Evolutionary conservation across 2,113 vertebrate species (phyloP).

Genomic region (Marmota flaviventris): DNA sequence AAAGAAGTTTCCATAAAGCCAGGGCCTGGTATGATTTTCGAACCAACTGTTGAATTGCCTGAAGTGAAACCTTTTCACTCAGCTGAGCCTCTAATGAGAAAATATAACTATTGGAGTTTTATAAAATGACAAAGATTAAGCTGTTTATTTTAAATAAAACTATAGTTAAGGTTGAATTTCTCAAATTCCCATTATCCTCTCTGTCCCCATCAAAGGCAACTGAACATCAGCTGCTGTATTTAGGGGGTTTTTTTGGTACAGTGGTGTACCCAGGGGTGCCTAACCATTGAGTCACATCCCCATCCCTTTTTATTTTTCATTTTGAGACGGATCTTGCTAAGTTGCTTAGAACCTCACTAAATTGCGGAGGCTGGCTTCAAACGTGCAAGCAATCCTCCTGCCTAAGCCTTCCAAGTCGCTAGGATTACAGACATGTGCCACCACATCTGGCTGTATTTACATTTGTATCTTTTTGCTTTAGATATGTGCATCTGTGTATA

Average conservation of each 20-base stretch:
- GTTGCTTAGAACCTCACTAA: too few species aligned
- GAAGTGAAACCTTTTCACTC: slow-evolving; percentile 95
- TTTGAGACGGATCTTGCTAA: too few species aligned
- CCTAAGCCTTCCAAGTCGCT: too few species aligned
- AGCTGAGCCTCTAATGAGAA: slow-evolving; percentile 95
- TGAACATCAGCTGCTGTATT: not conserved
- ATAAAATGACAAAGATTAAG: not conserved
- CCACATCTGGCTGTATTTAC: too few species aligned
- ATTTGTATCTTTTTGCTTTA: not conserved
- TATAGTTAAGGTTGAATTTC: not conserved
- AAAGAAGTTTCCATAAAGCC: slow-evolving; percentile 97
- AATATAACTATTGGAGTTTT: slow-evolving; percentile 51
- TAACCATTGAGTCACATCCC: too few species aligned
- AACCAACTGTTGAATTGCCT: slow-evolving; percentile 96
- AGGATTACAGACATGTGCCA: too few species aligned
- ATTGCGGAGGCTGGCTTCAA: too few species aligned
- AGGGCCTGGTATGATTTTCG: slow-evolving; percentile 96
- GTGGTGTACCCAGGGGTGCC: too few species aligned
- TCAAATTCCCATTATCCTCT: not conserved
- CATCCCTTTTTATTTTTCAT: too few species aligned
- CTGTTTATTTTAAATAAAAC: not conserved
- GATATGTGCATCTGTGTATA: not conserved
- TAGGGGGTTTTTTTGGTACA: not conserved
- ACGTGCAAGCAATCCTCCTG: too few species aligned
- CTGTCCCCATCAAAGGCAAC: not conserved